Evolutionary conservation across 1,140 invertebrate species (phyloP), one percentile per base, ranked within the genome.

Genomic region (Bombus impatiens): DNA sequence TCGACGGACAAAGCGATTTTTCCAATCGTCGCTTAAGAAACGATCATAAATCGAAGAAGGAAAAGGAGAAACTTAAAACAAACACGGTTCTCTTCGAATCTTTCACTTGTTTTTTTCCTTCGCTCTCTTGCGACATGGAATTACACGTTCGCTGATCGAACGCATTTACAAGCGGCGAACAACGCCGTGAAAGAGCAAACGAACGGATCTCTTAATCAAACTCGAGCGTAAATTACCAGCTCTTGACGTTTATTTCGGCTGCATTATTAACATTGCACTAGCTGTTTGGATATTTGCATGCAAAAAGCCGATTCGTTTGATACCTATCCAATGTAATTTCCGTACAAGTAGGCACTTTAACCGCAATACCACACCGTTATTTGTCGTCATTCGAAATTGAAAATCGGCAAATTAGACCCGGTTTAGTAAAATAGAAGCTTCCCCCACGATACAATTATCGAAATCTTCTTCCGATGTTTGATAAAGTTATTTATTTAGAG

Each of bases 131-230:
- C 1, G 25, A 18, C 40, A 65, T 3, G 25, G 37, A 70, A 70
- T 81, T 72, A 72, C 79, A 72, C 68, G 62, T 65, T 42, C 32
- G 25, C 37, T 5, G 6, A 13, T 68, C 35, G 32, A 62, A 62
- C 32, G 15, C n/a, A 15, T 42, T 22, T 4, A 6, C n/a, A 47
- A 18, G 35, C 12, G 6, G 59, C 62, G 13, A 44, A n/a, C 35
- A 59, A 57, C 65, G 53, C 13, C 10, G n/a, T 32, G 44, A 78
- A 78, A 40, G 72, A 71, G 75, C 53, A 70, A 84, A 78, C 82
- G 65, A 40, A 9, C 47, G 57, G 59, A 84, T 84, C 75, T 71
- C 76, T 84, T 84, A 71, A 84, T 84, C 76, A 78, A 84, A 78
- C 76, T 22, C 47, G 76, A 57, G 35, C 65, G 75, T 70, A 78